Evolutionary conservation across 2,113 vertebrate genomes (phyloP), one percentile per base, ranked within the genome.

Genomic region (Gallinago paraguaiae): DNA sequence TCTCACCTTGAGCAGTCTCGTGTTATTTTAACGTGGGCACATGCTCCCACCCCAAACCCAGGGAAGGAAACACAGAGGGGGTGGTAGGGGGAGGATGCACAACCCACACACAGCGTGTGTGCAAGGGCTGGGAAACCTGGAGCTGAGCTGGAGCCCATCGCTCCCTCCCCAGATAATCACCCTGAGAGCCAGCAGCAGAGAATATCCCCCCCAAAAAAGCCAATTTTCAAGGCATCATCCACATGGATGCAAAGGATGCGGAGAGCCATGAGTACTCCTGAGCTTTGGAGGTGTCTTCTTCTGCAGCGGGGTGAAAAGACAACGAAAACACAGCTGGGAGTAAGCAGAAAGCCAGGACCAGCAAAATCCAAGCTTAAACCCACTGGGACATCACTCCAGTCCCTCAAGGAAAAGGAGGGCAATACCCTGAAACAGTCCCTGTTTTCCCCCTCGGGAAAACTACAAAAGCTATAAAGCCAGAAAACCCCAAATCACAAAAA

Each of bases 121-220:
- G 53, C 28, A 45, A 23, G 0, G 0, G 48, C 50, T 54, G 1
- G 0, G 43, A 43, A 46, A 60, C 23, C 64, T 50, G n/a, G 0
- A 14, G 28, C 39, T 31, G 20, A 64, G 57, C 6, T 59, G n/a
- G 23, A 50, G 39, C 13, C 51, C 68, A n/a, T 33, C 1, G 1
- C 37, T n/a, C 67, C 59, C 60, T 59, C 45, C 53, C 54, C 43
- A 2, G 2, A 59, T 48, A 54, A 17, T 10, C 7, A 2, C 5
- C 70, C 14, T 22, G 13, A 45, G 14, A 78, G 41, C 43, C 82
- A 85, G 25, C 20, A 71, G 57, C 13, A 43, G 45, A 41, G 25
- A 70, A 8, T 53, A 53, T 53, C 50, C 20, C 24, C 57, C 39
- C 14, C 10, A 27, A 22, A 19, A 75, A 85, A 46, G 64, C 41